Evolutionary conservation across 2,888 invertebrate species (phyloP).

Genomic region (Neoscelio sp.): DNA sequence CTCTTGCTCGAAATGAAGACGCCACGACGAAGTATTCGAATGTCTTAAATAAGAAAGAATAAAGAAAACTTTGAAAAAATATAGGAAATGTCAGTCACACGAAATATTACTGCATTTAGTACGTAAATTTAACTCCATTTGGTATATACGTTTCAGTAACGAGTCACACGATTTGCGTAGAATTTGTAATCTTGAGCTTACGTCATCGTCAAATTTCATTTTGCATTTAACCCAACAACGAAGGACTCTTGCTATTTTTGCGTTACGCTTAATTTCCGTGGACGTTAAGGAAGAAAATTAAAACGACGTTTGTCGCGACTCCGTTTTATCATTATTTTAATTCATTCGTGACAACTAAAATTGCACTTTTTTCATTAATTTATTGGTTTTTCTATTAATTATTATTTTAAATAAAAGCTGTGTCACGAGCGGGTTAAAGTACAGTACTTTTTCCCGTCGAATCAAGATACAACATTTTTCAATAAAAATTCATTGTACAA

Average conservation of each 20-base stretch:
- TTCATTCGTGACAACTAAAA: no score
- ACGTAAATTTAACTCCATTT: conserved; percentile 62
- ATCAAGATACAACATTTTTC: no score
- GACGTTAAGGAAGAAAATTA: no score
- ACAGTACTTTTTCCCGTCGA: no score
- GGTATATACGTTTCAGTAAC: conserved; percentile 60
- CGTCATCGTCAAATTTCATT: conserved; percentile 47
- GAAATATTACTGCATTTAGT: conserved; percentile 68
- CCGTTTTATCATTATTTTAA: no score
- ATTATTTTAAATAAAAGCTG: no score
- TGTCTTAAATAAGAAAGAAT: conserved; percentile 2
- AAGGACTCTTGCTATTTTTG: conserved; percentile 28
- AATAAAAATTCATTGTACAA: no score
- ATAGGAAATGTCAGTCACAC: conserved; percentile 32
- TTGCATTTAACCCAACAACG: conserved; percentile 62
- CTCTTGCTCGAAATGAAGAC: conserved; percentile 54
- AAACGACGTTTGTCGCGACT: not conserved
- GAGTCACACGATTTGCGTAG: conserved; percentile 37
- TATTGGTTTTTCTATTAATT: no score
- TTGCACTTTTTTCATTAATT: no score
- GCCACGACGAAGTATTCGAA: conserved; percentile 44
- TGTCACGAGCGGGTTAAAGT: no score
- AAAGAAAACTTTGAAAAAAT: conserved; percentile 5
- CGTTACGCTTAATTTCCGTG: no score
- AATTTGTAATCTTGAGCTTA: conserved; percentile 42